Evolutionary conservation across 2,888 invertebrate species (phyloP).

Genomic region (Piscicola geometra): DNA sequence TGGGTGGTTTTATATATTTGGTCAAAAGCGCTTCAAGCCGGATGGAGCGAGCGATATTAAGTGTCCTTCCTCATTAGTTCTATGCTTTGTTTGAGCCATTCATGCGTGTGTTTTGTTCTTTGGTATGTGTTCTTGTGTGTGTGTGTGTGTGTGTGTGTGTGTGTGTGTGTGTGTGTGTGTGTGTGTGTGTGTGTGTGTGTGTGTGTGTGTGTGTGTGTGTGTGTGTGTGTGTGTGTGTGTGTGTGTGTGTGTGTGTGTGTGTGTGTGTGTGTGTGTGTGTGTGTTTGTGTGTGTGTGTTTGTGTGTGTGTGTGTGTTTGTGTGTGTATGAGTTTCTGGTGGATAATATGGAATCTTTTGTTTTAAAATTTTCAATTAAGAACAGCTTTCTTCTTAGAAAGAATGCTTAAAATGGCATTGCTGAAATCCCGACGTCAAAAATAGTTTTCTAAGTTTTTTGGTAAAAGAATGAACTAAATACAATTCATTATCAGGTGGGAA

Average conservation of each 20-base stretch:
- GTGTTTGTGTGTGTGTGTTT: background rate
- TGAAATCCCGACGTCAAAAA: too few relatives aligned
- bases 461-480: too few relatives aligned
- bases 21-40: slow-evolving; percentile 8
- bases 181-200: background rate
- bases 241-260: background rate
- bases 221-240: background rate
- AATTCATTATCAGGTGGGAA: too few relatives aligned
- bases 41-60: slow-evolving; percentile 11
- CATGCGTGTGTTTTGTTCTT: background rate
- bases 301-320: too few relatives aligned
- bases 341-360: too few relatives aligned
- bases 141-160: background rate
- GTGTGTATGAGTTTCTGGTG: too few relatives aligned
- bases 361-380: too few relatives aligned
- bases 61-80: slow-evolving; percentile 18
- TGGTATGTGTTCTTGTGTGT: background rate
- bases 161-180: background rate
- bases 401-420: too few relatives aligned
- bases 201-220: background rate
- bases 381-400: too few relatives aligned
- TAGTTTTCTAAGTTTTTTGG: too few relatives aligned
- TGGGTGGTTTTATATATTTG: background rate
- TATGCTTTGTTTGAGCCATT: slow-evolving; percentile 7
- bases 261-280: background rate